Conservation (phyloP, 2,113 vertebrate genomes). For the Carettochelys insculpta region DNA sequence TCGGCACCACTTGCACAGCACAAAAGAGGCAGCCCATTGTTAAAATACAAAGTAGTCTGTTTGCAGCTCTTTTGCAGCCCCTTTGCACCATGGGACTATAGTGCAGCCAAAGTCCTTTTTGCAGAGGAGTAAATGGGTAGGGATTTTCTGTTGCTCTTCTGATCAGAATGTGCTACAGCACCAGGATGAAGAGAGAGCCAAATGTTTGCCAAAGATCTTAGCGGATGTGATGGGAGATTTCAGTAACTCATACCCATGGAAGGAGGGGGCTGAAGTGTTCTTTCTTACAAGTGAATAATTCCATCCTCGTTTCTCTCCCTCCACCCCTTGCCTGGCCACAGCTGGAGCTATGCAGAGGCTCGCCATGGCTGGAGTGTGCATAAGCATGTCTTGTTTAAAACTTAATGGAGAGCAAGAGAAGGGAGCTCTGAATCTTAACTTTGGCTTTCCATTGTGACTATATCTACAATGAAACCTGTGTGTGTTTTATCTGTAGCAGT, state of each 20-base stretch:
- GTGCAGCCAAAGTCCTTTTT: background rate
- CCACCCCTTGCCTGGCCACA: background rate
- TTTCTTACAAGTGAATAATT: background rate
- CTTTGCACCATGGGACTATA: fast-evolving
- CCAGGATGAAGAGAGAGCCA: background rate
- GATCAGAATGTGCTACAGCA: background rate
- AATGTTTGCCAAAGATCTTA: background rate
- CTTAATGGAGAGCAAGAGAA: background rate
- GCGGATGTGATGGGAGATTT: background rate
- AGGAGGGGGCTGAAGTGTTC: background rate
- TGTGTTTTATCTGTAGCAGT: background rate
- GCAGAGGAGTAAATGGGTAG: background rate
- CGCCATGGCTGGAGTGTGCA: background rate
- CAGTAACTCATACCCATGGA: background rate
- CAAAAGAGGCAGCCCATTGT: fast-evolving
- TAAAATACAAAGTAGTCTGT: background rate
- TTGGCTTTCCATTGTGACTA: background rate
- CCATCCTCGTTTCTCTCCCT: background rate
- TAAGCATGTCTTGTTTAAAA: background rate
- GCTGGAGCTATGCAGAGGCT: too few relatives aligned
- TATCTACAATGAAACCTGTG: background rate
- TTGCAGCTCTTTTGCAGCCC: background rate
- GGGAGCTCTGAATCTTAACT: background rate
- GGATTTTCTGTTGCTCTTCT: background rate
- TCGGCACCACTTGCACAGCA: background rate